phyloP scores from a whole-genome alignment of 2,888 invertebrate genomes.

The Periphyllus acericola region DNA sequence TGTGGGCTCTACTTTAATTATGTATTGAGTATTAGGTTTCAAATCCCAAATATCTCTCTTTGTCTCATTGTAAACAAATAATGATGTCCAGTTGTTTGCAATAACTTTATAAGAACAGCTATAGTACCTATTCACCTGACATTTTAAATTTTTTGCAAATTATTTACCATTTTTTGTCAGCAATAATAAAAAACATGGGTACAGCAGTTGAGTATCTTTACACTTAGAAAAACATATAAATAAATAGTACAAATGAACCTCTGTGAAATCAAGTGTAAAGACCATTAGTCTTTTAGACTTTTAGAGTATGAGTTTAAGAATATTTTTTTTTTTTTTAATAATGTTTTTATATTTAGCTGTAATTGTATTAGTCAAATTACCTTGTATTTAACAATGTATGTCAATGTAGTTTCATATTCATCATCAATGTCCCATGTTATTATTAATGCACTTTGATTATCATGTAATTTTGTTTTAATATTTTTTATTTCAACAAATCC shows the following conservation, averaged over 20 bases:
- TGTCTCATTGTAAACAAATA: too few relatives aligned
- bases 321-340: too few relatives aligned
- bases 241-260: too few relatives aligned
- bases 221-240: too few relatives aligned
- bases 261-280: too few relatives aligned
- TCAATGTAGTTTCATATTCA: not conserved
- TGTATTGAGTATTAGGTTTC: not conserved
- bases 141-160: not conserved
- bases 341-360: too few relatives aligned
- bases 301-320: too few relatives aligned
- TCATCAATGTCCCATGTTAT: constrained; percentile 18
- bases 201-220: too few relatives aligned
- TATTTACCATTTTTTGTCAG: not conserved
- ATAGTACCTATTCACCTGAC: not conserved
- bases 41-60: too few relatives aligned
- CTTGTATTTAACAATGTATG: constrained; percentile 15
- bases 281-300: too few relatives aligned
- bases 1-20: not conserved
- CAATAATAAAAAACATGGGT: too few relatives aligned
- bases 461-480: not conserved
- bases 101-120: not conserved
- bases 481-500: constrained; percentile 26
- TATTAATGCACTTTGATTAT: not conserved
- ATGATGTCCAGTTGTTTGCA: constrained; percentile 12
- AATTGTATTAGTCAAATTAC: not conserved